Conservation (phyloP, 2,113 vertebrate genomes). For the Microtus richardsoni region DNA sequence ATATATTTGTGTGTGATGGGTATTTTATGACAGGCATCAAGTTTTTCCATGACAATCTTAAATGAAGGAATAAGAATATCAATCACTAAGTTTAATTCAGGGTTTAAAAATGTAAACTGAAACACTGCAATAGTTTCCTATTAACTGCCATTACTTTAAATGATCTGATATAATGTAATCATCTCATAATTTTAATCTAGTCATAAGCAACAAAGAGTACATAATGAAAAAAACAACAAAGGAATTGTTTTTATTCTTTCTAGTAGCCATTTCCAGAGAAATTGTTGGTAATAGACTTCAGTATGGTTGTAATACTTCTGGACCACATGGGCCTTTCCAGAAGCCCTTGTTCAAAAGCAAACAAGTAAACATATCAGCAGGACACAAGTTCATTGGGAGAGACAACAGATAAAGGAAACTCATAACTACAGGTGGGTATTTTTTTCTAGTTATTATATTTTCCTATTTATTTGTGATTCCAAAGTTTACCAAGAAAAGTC, state of each 20-base stretch:
- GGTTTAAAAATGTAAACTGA: not conserved
- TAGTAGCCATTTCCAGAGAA: constrained; percentile 7
- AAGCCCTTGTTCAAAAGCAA: constrained; percentile 27
- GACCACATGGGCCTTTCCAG: constrained; percentile 19
- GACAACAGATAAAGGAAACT: not conserved
- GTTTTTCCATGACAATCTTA: constrained; percentile 46
- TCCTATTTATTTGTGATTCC: constrained; percentile 18
- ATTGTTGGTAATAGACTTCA: constrained; percentile 23
- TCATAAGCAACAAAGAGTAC: constrained; percentile 51
- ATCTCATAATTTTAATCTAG: constrained; percentile 61
- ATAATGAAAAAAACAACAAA: constrained; percentile 14
- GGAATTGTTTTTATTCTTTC: constrained; percentile 22
- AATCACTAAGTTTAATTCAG: constrained; percentile 57
- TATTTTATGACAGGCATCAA: constrained; percentile 12
- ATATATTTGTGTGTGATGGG: not conserved
- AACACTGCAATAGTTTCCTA: constrained; percentile 57
- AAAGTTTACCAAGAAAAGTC: constrained; percentile 1
- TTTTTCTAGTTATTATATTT: constrained; percentile 12
- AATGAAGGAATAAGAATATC: constrained; percentile 42
- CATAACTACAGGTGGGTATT: not conserved
- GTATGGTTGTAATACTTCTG: not conserved
- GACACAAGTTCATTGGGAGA: not conserved
- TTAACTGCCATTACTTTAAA: constrained; percentile 52
- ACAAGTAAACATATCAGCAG: not conserved
- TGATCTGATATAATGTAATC: constrained; percentile 47